phyloP scores from a whole-genome alignment of 2,888 invertebrate species.

The Pammene aurita region DNA sequence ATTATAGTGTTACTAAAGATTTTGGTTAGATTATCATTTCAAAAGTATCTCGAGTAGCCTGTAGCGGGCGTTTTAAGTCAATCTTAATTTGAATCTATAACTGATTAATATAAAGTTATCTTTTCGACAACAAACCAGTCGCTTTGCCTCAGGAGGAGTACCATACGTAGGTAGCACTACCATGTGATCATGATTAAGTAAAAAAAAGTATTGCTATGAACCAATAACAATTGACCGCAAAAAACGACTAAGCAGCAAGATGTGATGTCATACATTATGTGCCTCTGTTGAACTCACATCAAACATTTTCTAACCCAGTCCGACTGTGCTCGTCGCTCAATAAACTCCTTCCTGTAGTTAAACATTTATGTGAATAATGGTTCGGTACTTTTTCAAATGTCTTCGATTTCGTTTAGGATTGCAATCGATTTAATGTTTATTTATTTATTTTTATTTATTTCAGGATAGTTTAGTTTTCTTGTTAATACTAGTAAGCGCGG shows the following conservation, averaged over 20 bases:
- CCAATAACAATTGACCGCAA: neutral
- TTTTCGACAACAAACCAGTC: too few species aligned
- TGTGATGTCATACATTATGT: neutral
- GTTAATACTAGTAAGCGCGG: slow-evolving; percentile 19
- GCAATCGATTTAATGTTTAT: neutral
- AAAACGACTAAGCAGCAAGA: too few species aligned
- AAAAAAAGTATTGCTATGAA: too few species aligned
- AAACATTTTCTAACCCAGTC: neutral
- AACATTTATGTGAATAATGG: neutral
- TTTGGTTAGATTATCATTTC: too few species aligned
- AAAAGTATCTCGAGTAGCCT: too few species aligned
- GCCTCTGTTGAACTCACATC: neutral
- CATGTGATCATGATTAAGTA: too few species aligned
- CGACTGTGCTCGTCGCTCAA: neutral
- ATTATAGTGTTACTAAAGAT: too few species aligned
- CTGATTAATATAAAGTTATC: too few species aligned
- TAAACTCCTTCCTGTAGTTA: neutral
- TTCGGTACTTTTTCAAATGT: neutral
- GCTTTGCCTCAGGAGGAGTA: too few species aligned
- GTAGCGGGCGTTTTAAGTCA: too few species aligned
- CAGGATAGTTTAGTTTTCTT: slow-evolving; percentile 9
- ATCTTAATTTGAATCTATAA: too few species aligned
- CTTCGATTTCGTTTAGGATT: neutral
- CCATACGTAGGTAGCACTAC: too few species aligned
- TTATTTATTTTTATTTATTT: slow-evolving; percentile 7